These are phyloP conservation scores for Melanotaenia boesemani DNA, from an alignment of 2,797 vertebrate species.

Conservation along the genomic window DNA sequence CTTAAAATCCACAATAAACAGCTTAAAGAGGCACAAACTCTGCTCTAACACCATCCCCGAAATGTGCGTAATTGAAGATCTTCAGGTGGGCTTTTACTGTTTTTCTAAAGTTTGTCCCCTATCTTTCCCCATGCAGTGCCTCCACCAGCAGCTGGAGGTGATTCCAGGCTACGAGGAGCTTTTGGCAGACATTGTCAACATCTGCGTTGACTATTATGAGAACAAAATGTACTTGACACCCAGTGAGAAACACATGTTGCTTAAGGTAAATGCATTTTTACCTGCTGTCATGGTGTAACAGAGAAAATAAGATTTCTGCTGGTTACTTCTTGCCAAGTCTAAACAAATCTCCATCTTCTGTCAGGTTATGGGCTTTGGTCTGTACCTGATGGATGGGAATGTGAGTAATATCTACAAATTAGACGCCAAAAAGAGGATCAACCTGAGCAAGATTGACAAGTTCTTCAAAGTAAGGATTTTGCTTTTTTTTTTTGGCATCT, in stretches of 20 bases:
- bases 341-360: slow-evolving; percentile 29
- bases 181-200: slow-evolving; percentile 97
- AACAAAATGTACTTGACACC: slow-evolving; percentile 99
- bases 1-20: neutral
- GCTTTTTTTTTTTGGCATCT: neutral
- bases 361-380: slow-evolving; percentile 98
- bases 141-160: slow-evolving; percentile 98
- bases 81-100: neutral
- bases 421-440: slow-evolving; percentile 98
- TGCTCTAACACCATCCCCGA: neutral
- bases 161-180: slow-evolving; percentile 97
- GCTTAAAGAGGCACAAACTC: neutral
- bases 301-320: neutral
- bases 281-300: neutral
- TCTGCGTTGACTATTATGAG: slow-evolving; percentile 98
- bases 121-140: slow-evolving; percentile 82
- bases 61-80: no score
- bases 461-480: slow-evolving; percentile 89
- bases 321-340: neutral
- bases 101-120: slow-evolving; percentile 12
- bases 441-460: slow-evolving; percentile 97
- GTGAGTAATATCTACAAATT: slow-evolving; percentile 98
- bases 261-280: slow-evolving; percentile 86
- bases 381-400: slow-evolving; percentile 97
- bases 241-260: slow-evolving; percentile 98